Evolutionary conservation across 1,140 invertebrate genomes (phyloP).

Genomic region (Monomorium pharaonis): DNA sequence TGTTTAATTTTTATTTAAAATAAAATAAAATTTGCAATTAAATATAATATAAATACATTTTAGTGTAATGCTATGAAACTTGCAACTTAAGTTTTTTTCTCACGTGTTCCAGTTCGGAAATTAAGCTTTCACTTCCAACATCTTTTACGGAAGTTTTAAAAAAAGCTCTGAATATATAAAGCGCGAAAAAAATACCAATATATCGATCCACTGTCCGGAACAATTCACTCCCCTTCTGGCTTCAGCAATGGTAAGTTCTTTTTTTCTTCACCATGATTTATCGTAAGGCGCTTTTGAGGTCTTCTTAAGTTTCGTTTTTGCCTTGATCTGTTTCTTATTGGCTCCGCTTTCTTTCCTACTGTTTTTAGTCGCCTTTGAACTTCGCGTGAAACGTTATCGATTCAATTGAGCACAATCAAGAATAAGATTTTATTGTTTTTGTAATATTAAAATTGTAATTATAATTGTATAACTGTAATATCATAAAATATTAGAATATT

Average conservation of each 20-base stretch:
- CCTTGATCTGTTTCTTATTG: slow-evolving; percentile 47
- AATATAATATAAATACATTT: neutral
- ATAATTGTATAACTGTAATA: no score
- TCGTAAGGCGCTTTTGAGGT: neutral
- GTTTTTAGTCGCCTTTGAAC: slow-evolving; percentile 23
- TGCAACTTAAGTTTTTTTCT: neutral
- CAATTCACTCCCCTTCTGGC: slow-evolving; percentile 9
- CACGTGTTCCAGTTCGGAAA: no score
- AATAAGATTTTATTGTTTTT: neutral
- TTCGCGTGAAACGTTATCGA: slow-evolving; percentile 13
- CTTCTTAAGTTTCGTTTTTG: slow-evolving; percentile 36
- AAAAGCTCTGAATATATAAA: slow-evolving; percentile 45
- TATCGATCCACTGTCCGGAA: slow-evolving; percentile 35
- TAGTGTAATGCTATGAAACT: neutral
- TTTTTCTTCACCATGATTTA: slow-evolving; percentile 22
- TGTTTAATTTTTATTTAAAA: neutral
- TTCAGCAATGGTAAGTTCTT: neutral
- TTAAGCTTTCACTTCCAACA: neutral
- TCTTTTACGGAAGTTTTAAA: slow-evolving; percentile 2
- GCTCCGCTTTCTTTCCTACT: neutral
- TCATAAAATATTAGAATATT: neutral
- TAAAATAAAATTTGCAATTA: neutral
- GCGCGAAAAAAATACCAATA: slow-evolving; percentile 43
- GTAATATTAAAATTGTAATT: neutral
- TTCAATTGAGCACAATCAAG: neutral